These are phyloP conservation scores for Cynoglossus semilaevis DNA, from an alignment of 2,113 vertebrate species.

Conservation along the genomic window DNA sequence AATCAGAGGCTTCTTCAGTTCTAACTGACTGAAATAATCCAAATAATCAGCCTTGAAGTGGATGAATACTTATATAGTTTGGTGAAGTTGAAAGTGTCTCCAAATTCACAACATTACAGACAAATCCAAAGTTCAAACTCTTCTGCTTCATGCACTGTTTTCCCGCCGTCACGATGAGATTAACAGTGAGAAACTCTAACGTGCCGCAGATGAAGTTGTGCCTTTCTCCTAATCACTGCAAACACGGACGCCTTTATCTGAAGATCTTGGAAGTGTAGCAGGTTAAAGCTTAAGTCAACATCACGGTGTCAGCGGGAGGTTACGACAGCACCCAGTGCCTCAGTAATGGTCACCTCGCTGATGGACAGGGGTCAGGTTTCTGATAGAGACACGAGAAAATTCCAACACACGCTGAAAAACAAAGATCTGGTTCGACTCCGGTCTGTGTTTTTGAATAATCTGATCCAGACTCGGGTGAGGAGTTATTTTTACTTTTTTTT, in stretches of 20 bases:
- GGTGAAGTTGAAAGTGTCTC: too few species aligned
- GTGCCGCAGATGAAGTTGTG: not conserved
- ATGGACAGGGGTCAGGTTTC: constrained; percentile 43
- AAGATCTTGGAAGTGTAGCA: constrained; percentile 20
- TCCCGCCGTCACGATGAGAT: constrained; percentile 24
- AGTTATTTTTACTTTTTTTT: too few species aligned
- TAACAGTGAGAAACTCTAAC: not conserved
- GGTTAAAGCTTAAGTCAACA: constrained; percentile 59
- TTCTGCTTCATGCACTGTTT: not conserved
- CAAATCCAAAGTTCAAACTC: not conserved
- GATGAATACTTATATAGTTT: too few species aligned
- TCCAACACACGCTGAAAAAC: constrained; percentile 27
- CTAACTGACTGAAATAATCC: too few species aligned
- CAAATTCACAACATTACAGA: too few species aligned
- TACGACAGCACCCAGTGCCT: constrained; percentile 38
- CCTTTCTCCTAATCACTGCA: constrained; percentile 1
- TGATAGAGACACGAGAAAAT: constrained; percentile 29
- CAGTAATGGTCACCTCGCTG: constrained; percentile 23
- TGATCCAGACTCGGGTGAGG: too few species aligned
- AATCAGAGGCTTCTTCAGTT: too few species aligned
- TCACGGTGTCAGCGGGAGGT: constrained; percentile 53
- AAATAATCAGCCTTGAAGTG: too few species aligned
- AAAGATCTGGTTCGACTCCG: not conserved
- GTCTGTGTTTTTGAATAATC: too few species aligned
- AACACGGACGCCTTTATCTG: constrained; percentile 21